Base-by-base conservation (phyloP, 1,140 invertebrate species). In the Neomicropteryx cornuta region DNA sequence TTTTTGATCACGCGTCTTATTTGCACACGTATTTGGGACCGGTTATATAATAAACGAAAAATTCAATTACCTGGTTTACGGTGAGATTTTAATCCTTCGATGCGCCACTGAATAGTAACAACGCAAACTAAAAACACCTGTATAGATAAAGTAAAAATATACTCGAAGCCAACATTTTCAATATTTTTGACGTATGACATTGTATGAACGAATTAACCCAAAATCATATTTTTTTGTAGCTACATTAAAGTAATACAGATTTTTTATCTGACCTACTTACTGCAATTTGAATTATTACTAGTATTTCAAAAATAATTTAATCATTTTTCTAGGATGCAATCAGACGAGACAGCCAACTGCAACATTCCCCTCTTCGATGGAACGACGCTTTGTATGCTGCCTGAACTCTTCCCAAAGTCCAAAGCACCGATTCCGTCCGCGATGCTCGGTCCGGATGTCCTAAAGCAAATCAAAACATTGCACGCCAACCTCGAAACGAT, bases 351-450 rank as follows among this genome's bases (percentile, higher is more conserved):
- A 39, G 72, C 75, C 0, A 78, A 76, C 52, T 69, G 78, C 42
- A 77, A 75, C 55, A 76, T 80, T 18, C 68, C 76, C 2, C 51
- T 79, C 0, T 40, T 56, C 4, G 70, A 79, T 47, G 77, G 77
- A 13, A 70, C 70, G 18, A 58, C 77, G 42, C 54, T 79, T 11
- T 76, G 76, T 0, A 50, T 80, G 2, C 56, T 76, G 40, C 76
- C 77, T 2, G 68, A 66, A 21, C 62, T 70, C 39, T 52, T 79
- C 18, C 57, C 72, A 1, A 47, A 66, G 36, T 77, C 77, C 0
- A 55, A 71, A 36, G 54, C 56, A 1, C 60, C 50, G 47, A 59
- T 66, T 3, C 62, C 65, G 0, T 61, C 74, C 45, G 68, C 73
- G 1, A 22, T 62, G 2, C 59, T 79, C 39, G 69, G 73, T 51